phyloP scores from a whole-genome alignment of 2,797 vertebrate species.

The Catamblyrhynchus diadema region DNA sequence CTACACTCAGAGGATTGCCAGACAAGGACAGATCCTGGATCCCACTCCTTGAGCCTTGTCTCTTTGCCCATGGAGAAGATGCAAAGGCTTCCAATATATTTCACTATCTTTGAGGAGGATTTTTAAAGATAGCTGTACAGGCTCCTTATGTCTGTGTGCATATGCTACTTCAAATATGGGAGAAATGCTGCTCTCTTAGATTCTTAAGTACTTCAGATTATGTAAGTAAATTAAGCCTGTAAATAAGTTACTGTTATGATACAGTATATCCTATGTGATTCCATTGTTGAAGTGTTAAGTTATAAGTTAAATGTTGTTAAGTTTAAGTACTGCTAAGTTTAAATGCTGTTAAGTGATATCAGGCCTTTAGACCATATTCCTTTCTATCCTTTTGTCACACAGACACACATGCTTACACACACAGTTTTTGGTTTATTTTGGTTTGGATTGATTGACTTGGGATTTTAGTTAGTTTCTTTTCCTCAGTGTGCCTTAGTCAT shows the following conservation, averaged over 20 bases:
- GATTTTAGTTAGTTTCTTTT: not conserved
- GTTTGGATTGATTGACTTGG: not conserved
- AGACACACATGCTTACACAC: not conserved
- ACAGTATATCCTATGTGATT: not conserved
- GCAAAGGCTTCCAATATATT: not conserved
- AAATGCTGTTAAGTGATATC: not conserved
- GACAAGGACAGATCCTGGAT: not conserved
- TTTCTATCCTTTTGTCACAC: not conserved
- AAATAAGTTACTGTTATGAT: not conserved
- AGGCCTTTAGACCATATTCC: not conserved
- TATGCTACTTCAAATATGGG: not conserved
- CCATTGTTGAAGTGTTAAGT: not conserved
- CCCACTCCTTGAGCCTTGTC: not conserved
- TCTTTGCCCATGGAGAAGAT: not conserved
- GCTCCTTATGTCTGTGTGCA: not conserved
- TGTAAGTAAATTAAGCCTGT: not conserved
- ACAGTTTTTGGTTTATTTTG: not conserved
- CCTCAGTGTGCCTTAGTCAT: not conserved
- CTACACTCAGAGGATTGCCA: not conserved
- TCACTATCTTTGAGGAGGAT: not conserved
- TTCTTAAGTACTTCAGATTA: not conserved
- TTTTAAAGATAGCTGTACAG: not conserved
- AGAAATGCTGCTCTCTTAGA: not conserved
- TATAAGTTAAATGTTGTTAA: not conserved
- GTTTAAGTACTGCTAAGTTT: not conserved